These are phyloP conservation scores for Marisa cornuarietis DNA, from an alignment of 1,140 invertebrate genomes.

Conservation along the genomic window DNA sequence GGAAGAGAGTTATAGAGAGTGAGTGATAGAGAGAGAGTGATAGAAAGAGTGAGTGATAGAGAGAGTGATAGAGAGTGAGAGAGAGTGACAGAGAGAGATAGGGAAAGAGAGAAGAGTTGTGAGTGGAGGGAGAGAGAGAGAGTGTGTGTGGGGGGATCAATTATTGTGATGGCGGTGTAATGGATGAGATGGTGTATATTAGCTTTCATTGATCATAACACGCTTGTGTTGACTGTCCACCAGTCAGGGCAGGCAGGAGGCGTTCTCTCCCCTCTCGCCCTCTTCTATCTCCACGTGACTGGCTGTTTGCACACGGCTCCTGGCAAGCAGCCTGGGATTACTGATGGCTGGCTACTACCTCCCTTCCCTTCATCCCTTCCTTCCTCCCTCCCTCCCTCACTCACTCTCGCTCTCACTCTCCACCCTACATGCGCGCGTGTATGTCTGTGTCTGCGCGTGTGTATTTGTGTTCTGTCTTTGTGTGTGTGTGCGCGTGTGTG, in stretches of 20 bases:
- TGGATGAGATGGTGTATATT: background rate
- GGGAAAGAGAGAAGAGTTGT: background rate
- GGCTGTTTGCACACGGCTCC: background rate
- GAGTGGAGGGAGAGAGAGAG: background rate
- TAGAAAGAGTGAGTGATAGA: background rate
- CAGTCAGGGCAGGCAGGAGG: background rate
- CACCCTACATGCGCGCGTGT: background rate
- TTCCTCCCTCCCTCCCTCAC: no score
- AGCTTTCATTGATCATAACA: background rate
- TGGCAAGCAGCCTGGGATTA: no score
- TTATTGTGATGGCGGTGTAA: background rate
- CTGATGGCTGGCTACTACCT: no score
- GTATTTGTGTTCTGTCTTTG: no score
- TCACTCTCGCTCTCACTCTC: no score
- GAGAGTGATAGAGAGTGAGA: background rate
- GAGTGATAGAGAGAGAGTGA: background rate
- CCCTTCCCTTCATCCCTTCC: no score
- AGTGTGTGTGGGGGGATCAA: background rate
- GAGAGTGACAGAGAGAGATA: background rate
- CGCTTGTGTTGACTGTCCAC: background rate
- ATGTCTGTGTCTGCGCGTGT: no score
- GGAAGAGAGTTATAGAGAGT: constrained; percentile 7
- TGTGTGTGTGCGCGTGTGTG: constrained; percentile 9
- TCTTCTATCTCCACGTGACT: background rate
- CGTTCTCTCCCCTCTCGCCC: background rate